Percentiles rank a stretch among this genome's conserved stretches.
Evolutionary conservation across 2,113 vertebrate genomes (phyloP).

Genomic region (Psilopsiagon aurifrons): DNA sequence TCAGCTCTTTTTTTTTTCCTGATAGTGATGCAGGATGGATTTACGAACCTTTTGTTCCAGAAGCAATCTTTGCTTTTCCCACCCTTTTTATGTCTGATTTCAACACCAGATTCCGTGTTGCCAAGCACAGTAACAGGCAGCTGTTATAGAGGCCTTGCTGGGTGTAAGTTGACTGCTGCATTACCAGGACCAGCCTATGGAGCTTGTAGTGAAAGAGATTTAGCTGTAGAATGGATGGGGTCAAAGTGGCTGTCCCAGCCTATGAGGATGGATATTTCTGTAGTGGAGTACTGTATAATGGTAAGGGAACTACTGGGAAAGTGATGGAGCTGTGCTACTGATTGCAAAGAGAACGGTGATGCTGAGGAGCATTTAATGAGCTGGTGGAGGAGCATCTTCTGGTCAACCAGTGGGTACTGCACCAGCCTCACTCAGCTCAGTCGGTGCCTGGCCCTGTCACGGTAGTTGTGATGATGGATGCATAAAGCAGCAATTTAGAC

Average conservation of each 20-base stretch:
- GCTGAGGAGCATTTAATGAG: background rate
- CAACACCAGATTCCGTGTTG: rapidly evolving
- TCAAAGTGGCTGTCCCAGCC: background rate
- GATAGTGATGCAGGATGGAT: background rate
- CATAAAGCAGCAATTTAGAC: background rate
- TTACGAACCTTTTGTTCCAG: background rate
- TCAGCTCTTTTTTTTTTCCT: background rate
- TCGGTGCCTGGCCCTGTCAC: background rate
- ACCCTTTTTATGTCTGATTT: background rate
- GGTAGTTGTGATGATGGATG: background rate
- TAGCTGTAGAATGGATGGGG: background rate
- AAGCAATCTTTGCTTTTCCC: background rate
- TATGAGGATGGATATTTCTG: rapidly evolving
- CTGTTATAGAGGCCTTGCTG: background rate
- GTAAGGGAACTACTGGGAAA: background rate
- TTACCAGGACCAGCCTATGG: background rate
- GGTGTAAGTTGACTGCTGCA: background rate
- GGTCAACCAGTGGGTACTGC: background rate
- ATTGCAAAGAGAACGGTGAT: background rate
- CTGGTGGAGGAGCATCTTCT: background rate
- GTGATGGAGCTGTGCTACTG: background rate
- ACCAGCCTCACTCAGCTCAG: background rate
- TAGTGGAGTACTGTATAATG: background rate
- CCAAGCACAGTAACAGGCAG: background rate
- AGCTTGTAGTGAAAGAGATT: background rate